These are phyloP conservation scores for Proterorhinus semilunaris DNA, from an alignment of 2,113 vertebrate genomes.

Conservation along the genomic window DNA sequence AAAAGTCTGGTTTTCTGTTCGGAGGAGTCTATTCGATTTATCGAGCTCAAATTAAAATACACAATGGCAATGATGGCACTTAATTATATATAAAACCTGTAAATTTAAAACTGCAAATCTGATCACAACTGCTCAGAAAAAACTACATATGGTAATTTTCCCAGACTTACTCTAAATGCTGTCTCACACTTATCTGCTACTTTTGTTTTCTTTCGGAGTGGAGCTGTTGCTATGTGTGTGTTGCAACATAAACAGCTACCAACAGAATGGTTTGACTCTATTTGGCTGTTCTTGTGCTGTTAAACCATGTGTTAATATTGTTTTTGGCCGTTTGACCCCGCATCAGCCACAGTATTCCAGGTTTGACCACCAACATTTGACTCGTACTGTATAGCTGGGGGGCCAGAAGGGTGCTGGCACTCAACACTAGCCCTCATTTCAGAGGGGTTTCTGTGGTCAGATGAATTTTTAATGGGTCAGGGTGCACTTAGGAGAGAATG, in stretches of 20 bases:
- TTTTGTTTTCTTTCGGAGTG: not conserved
- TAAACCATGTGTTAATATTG: slow-evolving; percentile 32
- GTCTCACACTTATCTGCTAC: not conserved
- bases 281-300: slow-evolving; percentile 11
- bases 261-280: not conserved
- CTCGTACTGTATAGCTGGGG: slow-evolving; percentile 47
- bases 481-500: slow-evolving; percentile 81
- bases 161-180: slow-evolving; percentile 19
- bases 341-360: slow-evolving; percentile 30
- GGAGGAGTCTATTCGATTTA: slow-evolving; percentile 23
- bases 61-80: too few relatives aligned
- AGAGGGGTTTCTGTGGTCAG: slow-evolving; percentile 72
- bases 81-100: too few relatives aligned
- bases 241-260: not conserved
- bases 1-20: slow-evolving; percentile 53
- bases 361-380: slow-evolving; percentile 56
- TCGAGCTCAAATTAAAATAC: too few relatives aligned
- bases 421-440: slow-evolving; percentile 60
- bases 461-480: slow-evolving; percentile 82
- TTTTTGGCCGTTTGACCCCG: slow-evolving; percentile 52
- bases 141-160: too few relatives aligned
- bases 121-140: too few relatives aligned
- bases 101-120: too few relatives aligned
- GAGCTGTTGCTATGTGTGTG: not conserved
- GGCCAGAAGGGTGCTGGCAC: slow-evolving; percentile 58